These are phyloP conservation scores for Thelaira solivaga DNA, from an alignment of 2,888 invertebrate species.

Conservation along the genomic window DNA sequence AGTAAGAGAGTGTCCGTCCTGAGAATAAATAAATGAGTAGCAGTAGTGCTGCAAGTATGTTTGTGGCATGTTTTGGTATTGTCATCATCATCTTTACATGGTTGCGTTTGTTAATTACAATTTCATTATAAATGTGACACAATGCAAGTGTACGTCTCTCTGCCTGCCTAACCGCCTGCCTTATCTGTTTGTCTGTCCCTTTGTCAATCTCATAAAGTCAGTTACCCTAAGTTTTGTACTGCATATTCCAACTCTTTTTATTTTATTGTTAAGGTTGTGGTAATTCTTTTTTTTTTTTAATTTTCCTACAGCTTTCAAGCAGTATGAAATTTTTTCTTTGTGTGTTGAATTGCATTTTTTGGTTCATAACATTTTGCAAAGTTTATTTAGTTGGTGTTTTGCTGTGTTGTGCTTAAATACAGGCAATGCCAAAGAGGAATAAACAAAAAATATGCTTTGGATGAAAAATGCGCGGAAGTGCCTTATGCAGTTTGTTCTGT, in stretches of 20 bases:
- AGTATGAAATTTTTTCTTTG: constrained; percentile 22
- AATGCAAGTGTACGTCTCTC: constrained; percentile 29
- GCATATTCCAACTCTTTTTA: constrained; percentile 25
- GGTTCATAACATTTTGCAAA: constrained; percentile 49
- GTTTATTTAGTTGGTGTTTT: constrained; percentile 48
- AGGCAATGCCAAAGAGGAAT: constrained; percentile 20
- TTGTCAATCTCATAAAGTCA: constrained; percentile 55
- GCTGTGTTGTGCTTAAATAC: neutral
- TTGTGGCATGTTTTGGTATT: constrained; percentile 44
- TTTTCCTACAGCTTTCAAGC: constrained; percentile 35
- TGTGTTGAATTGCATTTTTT: neutral
- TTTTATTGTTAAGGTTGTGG: constrained; percentile 41
- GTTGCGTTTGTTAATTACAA: constrained; percentile 56
- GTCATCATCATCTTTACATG: constrained; percentile 58
- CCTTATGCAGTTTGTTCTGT: constrained; percentile 56
- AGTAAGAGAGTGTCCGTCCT: constrained; percentile 2
- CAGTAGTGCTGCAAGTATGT: too few species aligned
- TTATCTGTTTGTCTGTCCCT: constrained; percentile 17
- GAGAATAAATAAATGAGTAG: neutral
- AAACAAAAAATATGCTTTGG: constrained; percentile 26
- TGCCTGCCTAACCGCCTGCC: constrained; percentile 10
- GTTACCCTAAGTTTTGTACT: constrained; percentile 38
- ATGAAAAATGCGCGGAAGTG: constrained; percentile 63
- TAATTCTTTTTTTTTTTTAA: constrained; percentile 27
- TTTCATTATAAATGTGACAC: constrained; percentile 59